A percentile compares a stretch with the other conserved stretches of the same genome.
phyloP scores from a whole-genome alignment of 2,797 vertebrate genomes.

The Sitta carolinensis region DNA sequence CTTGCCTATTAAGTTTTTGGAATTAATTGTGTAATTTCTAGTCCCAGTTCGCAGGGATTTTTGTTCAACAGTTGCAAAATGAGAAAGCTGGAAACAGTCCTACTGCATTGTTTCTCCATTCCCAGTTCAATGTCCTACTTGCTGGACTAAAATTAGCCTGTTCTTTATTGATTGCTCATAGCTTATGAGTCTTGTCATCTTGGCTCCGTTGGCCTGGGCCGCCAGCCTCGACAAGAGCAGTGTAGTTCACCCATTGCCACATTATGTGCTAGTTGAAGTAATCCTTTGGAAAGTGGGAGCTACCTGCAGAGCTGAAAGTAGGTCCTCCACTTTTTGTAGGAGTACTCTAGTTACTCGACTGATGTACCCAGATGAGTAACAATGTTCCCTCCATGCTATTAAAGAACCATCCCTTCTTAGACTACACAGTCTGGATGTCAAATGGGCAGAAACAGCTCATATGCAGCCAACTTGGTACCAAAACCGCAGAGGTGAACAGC shows the following conservation, averaged over 20 bases:
- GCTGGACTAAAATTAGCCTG: background rate
- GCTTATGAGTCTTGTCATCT: background rate
- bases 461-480: background rate
- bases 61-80: background rate
- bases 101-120: background rate
- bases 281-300: background rate
- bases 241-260: background rate
- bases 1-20: background rate
- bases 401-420: background rate
- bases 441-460: background rate
- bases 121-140: background rate
- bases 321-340: background rate
- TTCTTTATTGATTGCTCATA: background rate
- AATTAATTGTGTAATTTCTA: background rate
- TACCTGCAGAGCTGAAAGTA: background rate
- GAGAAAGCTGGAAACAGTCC: background rate
- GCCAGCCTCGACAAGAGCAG: background rate
- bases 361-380: background rate
- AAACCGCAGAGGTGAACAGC: background rate
- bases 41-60: background rate
- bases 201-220: background rate
- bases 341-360: background rate
- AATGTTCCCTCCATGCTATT: background rate
- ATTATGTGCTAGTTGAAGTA: background rate
- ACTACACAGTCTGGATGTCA: background rate